Conservation (phyloP, 2,797 vertebrate species). For the Lutjanus argentimaculatus region DNA sequence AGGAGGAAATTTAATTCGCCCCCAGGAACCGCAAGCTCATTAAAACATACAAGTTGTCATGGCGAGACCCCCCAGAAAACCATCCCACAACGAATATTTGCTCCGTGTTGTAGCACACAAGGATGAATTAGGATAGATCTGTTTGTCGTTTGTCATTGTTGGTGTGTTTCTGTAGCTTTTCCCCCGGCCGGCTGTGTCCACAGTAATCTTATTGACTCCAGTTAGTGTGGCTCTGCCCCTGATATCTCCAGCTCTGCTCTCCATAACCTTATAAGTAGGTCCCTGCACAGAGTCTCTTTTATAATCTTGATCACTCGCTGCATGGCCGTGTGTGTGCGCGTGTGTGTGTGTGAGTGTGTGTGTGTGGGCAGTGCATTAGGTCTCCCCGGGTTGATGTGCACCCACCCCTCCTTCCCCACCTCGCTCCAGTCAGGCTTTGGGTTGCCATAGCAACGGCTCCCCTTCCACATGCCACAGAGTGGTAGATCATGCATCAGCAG, state of each 20-base stretch:
- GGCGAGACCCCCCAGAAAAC: conserved; percentile 37
- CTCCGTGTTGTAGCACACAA: conserved; percentile 23
- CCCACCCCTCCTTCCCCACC: conserved; percentile 59
- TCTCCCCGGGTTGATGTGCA: conserved; percentile 72
- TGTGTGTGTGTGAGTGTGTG: conserved; percentile 41
- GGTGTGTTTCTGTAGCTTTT: conserved; percentile 53
- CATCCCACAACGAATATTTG: conserved; percentile 35
- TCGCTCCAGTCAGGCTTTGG: conserved; percentile 76
- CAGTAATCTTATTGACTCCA: conserved; percentile 81
- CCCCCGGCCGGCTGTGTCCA: conserved; percentile 59
- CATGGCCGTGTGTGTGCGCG: conserved; percentile 46
- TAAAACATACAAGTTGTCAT: conserved; percentile 68
- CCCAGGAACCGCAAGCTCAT: conserved; percentile 67
- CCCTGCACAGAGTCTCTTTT: conserved; percentile 80
- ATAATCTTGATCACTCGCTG: conserved; percentile 83
- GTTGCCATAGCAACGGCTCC: conserved; percentile 81
- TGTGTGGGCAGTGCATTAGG: conserved; percentile 70
- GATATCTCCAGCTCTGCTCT: conserved; percentile 79
- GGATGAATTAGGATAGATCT: conserved; percentile 58
- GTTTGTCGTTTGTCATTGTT: conserved; percentile 56
- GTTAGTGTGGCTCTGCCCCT: conserved; percentile 76
- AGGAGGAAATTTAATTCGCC: conserved; percentile 60
- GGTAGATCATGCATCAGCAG: conserved; percentile 82
- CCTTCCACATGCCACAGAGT: conserved; percentile 84
- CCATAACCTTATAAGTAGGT: conserved; percentile 86